phyloP scores from a whole-genome alignment of 2,888 invertebrate species.

The Drosophila buzzatii region DNA sequence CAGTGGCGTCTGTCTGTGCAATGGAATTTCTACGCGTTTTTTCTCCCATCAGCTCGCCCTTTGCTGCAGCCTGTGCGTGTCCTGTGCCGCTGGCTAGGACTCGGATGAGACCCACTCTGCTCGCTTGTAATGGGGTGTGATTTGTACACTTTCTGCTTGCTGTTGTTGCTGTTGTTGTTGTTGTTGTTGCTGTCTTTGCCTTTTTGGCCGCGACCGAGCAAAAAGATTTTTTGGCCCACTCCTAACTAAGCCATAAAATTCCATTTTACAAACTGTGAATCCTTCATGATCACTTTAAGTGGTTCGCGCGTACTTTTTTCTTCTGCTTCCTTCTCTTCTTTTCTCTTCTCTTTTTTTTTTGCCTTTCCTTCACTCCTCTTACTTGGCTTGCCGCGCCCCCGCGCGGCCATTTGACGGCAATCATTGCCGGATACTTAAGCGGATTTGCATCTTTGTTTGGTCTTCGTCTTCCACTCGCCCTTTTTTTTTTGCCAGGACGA shows the following conservation, averaged over 20 bases:
- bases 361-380: not conserved
- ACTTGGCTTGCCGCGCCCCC: conserved; percentile 2
- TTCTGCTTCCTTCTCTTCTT: not conserved
- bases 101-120: conserved; percentile 8
- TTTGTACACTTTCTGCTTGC: conserved; percentile 71
- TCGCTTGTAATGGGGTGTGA: conserved; percentile 81
- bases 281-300: conserved; percentile 85
- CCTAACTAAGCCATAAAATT: conserved; percentile 82
- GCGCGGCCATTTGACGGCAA: conserved; percentile 61
- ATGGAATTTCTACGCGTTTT: conserved; percentile 45
- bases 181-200: conserved; percentile 42
- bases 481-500: not conserved
- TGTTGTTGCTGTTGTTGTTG: conserved; percentile 11
- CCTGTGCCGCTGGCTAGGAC: conserved; percentile 43
- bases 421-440: conserved; percentile 82
- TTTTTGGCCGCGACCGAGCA: conserved; percentile 42
- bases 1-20: conserved; percentile 15
- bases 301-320: conserved; percentile 70
- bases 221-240: conserved; percentile 33
- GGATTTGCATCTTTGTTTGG: conserved; percentile 80
- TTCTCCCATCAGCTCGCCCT: not conserved
- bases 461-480: conserved; percentile 8
- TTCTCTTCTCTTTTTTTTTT: not conserved
- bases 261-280: conserved; percentile 85
- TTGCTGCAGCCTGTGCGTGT: conserved; percentile 50